Conservation (phyloP, 2,888 invertebrate species). For the Chironomus riparius region DNA sequence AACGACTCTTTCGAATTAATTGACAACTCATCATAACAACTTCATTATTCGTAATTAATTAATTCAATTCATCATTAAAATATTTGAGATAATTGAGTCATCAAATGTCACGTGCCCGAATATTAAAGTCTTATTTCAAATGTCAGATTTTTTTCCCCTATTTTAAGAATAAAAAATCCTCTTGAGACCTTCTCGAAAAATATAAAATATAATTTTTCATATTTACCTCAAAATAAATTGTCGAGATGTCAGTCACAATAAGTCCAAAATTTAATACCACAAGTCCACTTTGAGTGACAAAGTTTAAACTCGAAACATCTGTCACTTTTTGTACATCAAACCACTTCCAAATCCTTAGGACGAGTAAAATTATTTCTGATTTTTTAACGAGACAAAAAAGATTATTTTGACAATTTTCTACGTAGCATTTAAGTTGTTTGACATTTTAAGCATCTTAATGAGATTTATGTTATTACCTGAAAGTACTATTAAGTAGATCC, state of each 20-base stretch:
- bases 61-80: no score
- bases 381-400: background rate
- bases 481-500: slow-evolving; percentile 1
- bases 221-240: slow-evolving; percentile 15
- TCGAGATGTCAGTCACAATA: background rate
- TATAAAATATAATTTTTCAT: background rate
- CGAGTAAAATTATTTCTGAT: background rate
- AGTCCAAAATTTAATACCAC: background rate
- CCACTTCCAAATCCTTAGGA: slow-evolving; percentile 11
- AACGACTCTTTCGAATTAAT: no score
- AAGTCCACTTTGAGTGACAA: background rate
- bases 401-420: background rate
- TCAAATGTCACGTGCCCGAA: no score
- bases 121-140: no score
- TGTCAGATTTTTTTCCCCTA: no score
- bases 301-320: background rate
- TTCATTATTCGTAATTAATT: no score
- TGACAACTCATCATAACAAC: no score
- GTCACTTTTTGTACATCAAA: background rate
- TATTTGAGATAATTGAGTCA: no score
- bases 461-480: slow-evolving; percentile 12
- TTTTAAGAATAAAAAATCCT: background rate
- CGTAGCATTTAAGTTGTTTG: background rate
- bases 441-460: background rate
- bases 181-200: background rate